Evolutionary conservation across 2,888 invertebrate genomes (phyloP).

Genomic region (Caenorhabditis angaria): DNA sequence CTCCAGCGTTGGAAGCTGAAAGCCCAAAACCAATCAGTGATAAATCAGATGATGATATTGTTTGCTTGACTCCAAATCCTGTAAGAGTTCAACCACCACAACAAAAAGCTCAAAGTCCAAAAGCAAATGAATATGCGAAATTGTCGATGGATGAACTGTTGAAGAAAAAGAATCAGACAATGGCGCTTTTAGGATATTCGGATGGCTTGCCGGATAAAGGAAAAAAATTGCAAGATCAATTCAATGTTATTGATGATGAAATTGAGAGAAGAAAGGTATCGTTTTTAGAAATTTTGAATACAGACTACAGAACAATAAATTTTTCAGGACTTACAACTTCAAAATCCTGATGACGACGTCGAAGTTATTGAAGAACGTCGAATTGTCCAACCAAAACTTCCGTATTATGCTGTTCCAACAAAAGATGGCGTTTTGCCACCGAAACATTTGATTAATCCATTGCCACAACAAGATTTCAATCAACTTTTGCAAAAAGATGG

Average conservation of each 20-base stretch:
- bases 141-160: conserved; percentile 14
- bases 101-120: background rate
- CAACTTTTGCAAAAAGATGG: conserved; percentile 30
- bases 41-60: background rate
- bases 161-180: conserved; percentile 18
- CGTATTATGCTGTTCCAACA: conserved; percentile 9
- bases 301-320: background rate
- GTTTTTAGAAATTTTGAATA: background rate
- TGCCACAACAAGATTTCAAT: conserved; percentile 18
- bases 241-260: conserved; percentile 30
- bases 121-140: background rate
- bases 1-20: background rate
- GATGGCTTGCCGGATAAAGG: conserved; percentile 30
- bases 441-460: conserved; percentile 22
- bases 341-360: conserved; percentile 5
- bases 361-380: conserved; percentile 19
- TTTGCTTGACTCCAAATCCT: background rate
- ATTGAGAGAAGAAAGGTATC: conserved; percentile 7
- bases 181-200: conserved; percentile 14
- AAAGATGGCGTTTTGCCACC: conserved; percentile 22
- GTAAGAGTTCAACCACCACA: background rate
- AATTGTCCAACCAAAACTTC: conserved; percentile 24
- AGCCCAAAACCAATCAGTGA: background rate
- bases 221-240: conserved; percentile 7
- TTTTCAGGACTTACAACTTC: conserved; percentile 6